A percentile compares a stretch with the other conserved stretches of the same genome.
Evolutionary conservation across 2,888 invertebrate genomes (phyloP).

Genomic region (Colostygia pectinataria): DNA sequence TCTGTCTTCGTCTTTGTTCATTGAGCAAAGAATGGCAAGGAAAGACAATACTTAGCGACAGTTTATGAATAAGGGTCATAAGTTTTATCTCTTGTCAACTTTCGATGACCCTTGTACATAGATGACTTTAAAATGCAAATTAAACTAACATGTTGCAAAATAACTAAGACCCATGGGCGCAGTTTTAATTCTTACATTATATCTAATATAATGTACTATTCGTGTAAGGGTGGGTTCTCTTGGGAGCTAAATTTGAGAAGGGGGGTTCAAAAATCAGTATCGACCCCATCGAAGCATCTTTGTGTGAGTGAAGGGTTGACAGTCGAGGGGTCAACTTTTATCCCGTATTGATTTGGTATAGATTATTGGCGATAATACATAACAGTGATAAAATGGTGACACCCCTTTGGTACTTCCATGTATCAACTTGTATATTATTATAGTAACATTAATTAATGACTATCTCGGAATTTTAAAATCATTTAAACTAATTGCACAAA

Average conservation of each 20-base stretch:
- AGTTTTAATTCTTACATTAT: constrained; percentile 63
- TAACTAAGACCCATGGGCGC: constrained; percentile 46
- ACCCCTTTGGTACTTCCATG: too few species aligned
- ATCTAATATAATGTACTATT: constrained; percentile 62
- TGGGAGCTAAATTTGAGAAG: constrained; percentile 62
- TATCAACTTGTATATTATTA: too few species aligned
- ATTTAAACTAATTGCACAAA: too few species aligned
- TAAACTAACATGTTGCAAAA: constrained; percentile 27
- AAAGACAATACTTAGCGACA: too few species aligned
- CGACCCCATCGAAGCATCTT: constrained; percentile 32
- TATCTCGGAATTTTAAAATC: too few species aligned
- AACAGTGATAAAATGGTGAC: constrained; percentile 4
- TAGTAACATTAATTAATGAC: too few species aligned
- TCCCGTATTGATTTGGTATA: constrained; percentile 34
- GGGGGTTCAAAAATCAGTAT: constrained; percentile 66
- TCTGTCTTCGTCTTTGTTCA: too few species aligned
- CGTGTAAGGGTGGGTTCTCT: constrained; percentile 64
- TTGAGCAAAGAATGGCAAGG: too few species aligned
- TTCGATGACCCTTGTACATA: too few species aligned
- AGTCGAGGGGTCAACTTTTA: constrained; percentile 42
- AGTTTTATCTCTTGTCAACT: too few species aligned
- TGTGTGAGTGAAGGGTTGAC: constrained; percentile 40
- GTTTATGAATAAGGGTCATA: too few species aligned
- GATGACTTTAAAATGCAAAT: constrained; percentile 12
- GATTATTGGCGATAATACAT: constrained; percentile 27